A percentile compares a stretch with the other conserved stretches of the same genome.
These are phyloP conservation scores for Danio tinwini DNA, from an alignment of 2,797 vertebrate species.

Conservation along the genomic window DNA sequence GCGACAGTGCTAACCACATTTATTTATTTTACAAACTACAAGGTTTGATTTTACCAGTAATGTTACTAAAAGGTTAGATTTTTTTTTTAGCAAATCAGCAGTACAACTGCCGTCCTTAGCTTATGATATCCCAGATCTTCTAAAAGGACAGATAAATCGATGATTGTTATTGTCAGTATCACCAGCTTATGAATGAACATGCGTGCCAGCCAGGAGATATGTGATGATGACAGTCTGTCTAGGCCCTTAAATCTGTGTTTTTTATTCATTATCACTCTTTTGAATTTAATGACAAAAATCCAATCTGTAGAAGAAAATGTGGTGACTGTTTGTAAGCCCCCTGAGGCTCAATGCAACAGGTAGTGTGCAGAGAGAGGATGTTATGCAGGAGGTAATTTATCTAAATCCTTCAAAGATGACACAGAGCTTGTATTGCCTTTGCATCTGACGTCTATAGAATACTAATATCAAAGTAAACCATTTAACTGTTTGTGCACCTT, in stretches of 20 bases:
- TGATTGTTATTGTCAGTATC: not conserved
- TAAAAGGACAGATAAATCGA: not conserved
- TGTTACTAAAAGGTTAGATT: too few relatives aligned
- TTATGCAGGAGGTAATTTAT: constrained; percentile 17
- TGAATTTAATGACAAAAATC: not conserved
- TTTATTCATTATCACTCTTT: not conserved
- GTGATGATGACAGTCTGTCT: not conserved
- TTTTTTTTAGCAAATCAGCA: not conserved
- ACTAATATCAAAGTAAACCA: not conserved
- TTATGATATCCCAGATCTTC: not conserved
- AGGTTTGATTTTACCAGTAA: not conserved
- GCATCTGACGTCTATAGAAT: constrained; percentile 4
- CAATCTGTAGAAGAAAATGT: not conserved
- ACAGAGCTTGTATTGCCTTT: constrained; percentile 2
- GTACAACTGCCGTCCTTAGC: not conserved
- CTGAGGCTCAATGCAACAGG: constrained; percentile 10
- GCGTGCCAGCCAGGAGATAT: not conserved
- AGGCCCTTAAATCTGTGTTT: not conserved
- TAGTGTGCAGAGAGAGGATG: not conserved
- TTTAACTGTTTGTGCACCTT: too few relatives aligned
- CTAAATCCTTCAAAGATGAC: constrained; percentile 11
- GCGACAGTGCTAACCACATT: too few relatives aligned
- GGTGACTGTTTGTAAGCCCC: not conserved
- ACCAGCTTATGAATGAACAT: not conserved
- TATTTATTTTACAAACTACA: not conserved